phyloP scores from a whole-genome alignment of 1,140 invertebrate species.

The Gonioctena quinquepunctata region DNA sequence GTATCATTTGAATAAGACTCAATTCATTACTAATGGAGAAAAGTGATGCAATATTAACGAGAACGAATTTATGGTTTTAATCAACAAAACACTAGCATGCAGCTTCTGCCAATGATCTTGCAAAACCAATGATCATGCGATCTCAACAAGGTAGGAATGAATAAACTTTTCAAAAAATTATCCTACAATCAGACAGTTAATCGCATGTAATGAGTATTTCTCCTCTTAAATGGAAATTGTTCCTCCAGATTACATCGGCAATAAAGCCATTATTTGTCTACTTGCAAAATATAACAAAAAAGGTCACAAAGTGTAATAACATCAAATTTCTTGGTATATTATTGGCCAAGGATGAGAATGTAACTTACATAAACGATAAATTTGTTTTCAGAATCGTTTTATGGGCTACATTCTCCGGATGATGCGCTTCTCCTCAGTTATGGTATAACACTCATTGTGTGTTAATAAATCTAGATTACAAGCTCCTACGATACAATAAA shows the following conservation, averaged over 20 bases:
- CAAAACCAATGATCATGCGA: too few species aligned
- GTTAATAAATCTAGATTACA: neutral
- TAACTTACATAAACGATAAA: too few species aligned
- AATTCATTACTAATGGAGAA: too few species aligned
- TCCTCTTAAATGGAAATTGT: conserved; percentile 22
- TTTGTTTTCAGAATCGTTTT: neutral
- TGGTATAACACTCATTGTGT: neutral
- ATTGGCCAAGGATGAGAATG: neutral
- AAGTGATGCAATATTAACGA: too few species aligned
- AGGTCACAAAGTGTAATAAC: neutral
- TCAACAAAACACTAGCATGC: too few species aligned
- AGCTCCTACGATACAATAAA: neutral
- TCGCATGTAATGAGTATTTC: neutral
- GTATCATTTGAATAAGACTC: too few species aligned
- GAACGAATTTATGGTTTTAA: too few species aligned
- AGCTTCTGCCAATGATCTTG: too few species aligned
- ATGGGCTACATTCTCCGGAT: neutral
- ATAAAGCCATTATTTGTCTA: conserved; percentile 25
- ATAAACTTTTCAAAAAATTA: conserved; percentile 2
- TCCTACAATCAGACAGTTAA: neutral
- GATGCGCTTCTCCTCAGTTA: neutral
- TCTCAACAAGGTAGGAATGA: neutral
- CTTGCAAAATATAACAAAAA: conserved; percentile 21
- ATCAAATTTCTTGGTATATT: conserved; percentile 4
- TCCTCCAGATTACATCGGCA: conserved; percentile 10